Evolutionary conservation across 37 sponge, comb jelly and placozoan genomes (phyloP), one percentile per base, ranked within the genome.

Genomic region (Halichondria panicea): DNA sequence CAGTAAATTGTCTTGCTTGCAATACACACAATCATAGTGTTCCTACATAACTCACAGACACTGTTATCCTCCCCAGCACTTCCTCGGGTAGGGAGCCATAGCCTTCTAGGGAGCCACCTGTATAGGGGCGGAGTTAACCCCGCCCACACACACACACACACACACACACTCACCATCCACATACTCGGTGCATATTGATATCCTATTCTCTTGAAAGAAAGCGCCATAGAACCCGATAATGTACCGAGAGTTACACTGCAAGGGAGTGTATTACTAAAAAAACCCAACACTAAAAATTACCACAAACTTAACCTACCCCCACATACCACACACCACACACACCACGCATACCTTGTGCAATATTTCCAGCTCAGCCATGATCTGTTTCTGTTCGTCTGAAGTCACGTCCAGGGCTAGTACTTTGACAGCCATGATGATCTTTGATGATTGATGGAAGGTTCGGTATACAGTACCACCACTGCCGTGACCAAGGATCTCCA

Each of bases 161-260:
- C 18, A 11, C 13, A 8, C 19, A 35, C 19, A 85, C 85, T 57
- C 50, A 81, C 94, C 94, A 71, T 94, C 95, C 95, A 94, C 91
- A 36, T 91, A 94, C 45, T 95, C 96, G 15, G 93, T 89, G 41
- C 91, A 93, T 18, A 93, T 86, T 9, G 87, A 89, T 65, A 93
- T 93, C 75, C 87, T 86, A 68, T 86, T 86, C 75, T 93, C 94
- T 41, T 70, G 56, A 66, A 93, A 93, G 72, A 93, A 89, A 18
- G 93, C 87, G 31, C 96, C 96, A 84, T 88, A 92, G 66, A 95
- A 95, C 1, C 87, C 87, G 64, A 95, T 95, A 32, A 95, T 82
- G 71, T 89, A 95, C 18, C 58, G 58, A 5, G 93, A 92, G 35
- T 95, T 85, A 59, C 96, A 95, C 92, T 92, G 70, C 43, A 68